A percentile compares a stretch with the other conserved stretches of the same genome.
These are phyloP conservation scores for Grammomys dolichurus DNA, from an alignment of 2,113 vertebrate genomes.

Conservation along the genomic window DNA sequence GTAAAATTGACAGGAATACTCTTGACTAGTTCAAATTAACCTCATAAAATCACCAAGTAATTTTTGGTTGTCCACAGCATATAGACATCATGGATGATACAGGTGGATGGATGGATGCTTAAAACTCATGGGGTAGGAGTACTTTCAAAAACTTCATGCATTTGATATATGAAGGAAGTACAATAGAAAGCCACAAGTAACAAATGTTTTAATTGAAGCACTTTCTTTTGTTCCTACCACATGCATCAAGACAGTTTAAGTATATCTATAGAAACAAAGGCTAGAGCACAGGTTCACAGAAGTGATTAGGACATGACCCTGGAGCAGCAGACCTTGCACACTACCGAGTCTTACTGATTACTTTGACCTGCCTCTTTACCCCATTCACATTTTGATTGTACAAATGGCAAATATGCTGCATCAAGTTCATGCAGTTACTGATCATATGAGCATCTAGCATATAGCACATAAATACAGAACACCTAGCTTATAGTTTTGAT, in stretches of 20 bases:
- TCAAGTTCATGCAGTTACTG: neutral
- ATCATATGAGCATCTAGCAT: neutral
- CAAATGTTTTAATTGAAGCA: neutral
- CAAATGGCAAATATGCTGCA: neutral
- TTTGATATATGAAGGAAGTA: accelerated
- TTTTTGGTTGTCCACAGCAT: neutral
- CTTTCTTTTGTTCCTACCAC: neutral
- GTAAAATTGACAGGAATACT: neutral
- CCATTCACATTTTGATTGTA: neutral
- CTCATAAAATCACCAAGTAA: neutral
- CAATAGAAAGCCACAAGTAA: neutral
- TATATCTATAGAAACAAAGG: neutral
- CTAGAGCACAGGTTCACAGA: neutral
- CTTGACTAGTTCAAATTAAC: neutral
- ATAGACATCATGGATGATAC: neutral
- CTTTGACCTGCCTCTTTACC: no score
- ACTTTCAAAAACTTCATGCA: neutral
- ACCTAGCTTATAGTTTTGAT: neutral
- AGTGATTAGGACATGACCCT: neutral
- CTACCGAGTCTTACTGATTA: accelerated
- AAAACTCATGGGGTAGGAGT: neutral
- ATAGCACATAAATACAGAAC: neutral
- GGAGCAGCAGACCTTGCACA: neutral
- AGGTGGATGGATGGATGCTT: no score
- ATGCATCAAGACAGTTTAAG: neutral